Evolutionary conservation across 1,140 invertebrate genomes (phyloP).

Genomic region (Polypedilum pembai): DNA sequence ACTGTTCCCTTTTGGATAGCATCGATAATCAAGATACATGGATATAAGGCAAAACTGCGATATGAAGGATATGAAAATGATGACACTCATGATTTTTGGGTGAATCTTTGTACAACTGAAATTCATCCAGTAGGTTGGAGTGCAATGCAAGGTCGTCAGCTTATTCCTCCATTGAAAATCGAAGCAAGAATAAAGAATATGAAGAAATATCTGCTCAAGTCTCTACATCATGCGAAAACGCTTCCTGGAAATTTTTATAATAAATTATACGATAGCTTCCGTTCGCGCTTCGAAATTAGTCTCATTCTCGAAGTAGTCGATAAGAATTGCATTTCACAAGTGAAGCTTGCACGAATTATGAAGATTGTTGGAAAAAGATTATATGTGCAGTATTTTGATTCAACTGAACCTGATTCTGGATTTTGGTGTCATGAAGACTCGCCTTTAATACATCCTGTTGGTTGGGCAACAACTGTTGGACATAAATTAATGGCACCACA

Average conservation of each 20-base stretch:
- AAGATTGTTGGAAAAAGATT: conserved; percentile 87
- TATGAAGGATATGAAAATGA: conserved; percentile 92
- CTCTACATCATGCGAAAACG: conserved; percentile 86
- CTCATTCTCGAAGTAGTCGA: conserved; percentile 90
- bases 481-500: conserved; percentile 77
- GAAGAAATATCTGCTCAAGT: conserved; percentile 88
- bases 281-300: conserved; percentile 72
- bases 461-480: conserved; percentile 83
- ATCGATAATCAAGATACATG: conserved; percentile 80
- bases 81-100: conserved; percentile 87
- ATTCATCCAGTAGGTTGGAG: conserved; percentile 96
- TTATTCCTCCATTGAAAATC: conserved; percentile 85
- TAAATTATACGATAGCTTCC: conserved; percentile 75
- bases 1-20: conserved; percentile 76
- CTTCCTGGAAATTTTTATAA: conserved; percentile 84
- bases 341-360: conserved; percentile 79
- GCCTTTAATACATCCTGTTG: conserved; percentile 87
- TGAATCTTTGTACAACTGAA: conserved; percentile 84
- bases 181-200: conserved; percentile 90
- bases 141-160: conserved; percentile 85
- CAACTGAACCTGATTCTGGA: conserved; percentile 66
- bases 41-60: conserved; percentile 84
- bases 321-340: conserved; percentile 89
- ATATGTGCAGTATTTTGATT: conserved; percentile 83
- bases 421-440: conserved; percentile 97